A percentile compares a stretch with the other conserved stretches of the same genome.
These are phyloP conservation scores for Pterocles orientalis DNA, from an alignment of 2,113 vertebrate species.

Conservation along the genomic window DNA sequence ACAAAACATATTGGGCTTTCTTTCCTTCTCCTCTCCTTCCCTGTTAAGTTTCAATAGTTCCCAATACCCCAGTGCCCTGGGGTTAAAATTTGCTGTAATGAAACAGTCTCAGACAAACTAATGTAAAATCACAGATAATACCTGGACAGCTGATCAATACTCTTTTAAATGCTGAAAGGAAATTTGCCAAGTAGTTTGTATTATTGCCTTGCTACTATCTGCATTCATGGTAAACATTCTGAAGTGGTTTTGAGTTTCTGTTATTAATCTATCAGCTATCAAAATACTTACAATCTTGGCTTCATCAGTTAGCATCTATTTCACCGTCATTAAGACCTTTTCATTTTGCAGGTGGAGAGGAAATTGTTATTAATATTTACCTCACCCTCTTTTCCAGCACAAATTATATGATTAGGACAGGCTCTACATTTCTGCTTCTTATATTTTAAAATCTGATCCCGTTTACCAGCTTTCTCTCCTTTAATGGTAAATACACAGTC, in stretches of 20 bases:
- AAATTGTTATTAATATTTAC: conserved; percentile 1
- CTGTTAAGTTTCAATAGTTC: not conserved
- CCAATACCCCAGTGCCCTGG: not conserved
- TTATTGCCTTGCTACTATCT: not conserved
- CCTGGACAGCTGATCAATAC: not conserved
- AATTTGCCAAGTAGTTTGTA: not conserved
- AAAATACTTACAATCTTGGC: not conserved
- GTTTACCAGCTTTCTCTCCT: not conserved
- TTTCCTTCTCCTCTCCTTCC: not conserved
- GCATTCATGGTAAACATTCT: conserved; percentile 12
- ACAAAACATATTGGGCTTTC: not conserved
- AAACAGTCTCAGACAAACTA: not conserved
- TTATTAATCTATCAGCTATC: not conserved
- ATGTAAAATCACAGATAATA: conserved; percentile 5
- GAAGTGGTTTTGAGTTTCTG: not conserved
- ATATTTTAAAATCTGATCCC: not conserved
- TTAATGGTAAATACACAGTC: not conserved
- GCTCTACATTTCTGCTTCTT: not conserved
- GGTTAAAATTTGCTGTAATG: conserved; percentile 19
- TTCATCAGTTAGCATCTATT: not conserved
- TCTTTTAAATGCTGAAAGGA: not conserved
- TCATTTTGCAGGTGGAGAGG: not conserved
- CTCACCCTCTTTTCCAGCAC: not conserved
- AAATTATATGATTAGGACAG: conserved; percentile 1
- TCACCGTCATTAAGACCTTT: not conserved